Base-by-base conservation (phyloP, 2,113 vertebrate species). In the Gymnogyps californianus region DNA sequence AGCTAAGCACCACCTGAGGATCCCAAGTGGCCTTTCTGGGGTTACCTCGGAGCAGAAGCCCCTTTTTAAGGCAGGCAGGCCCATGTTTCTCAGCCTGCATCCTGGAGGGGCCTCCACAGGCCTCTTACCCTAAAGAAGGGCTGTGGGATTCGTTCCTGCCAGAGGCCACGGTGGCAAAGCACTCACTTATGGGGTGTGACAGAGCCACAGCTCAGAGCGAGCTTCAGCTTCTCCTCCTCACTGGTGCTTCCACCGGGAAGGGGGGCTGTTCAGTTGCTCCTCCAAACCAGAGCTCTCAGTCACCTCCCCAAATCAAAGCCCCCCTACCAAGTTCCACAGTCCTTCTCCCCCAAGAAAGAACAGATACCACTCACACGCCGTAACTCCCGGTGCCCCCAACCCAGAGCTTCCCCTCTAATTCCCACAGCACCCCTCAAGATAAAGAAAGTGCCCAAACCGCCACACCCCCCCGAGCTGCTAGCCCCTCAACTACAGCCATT, bases 141-240 rank as follows among this genome's bases (percentile, higher is more conserved):
- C 58, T 12, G 29, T 3, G 10, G 36, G 40, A 40, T 31, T 17
- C 0, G 1, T 54, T 38, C 11, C 65, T 25, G 59, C 34, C 25
- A 2, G 24, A 44, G 11, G 22, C 20, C 28, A 38, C n/a, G 0
- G 0, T 16, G n/a, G 18, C 32, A 26, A 46, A 49, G 24, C 1
- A 0, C 36, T 36, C 25, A 1, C 13, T 82, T 7, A 42, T 0
- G 8, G 38, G 40, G 25, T 16, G 38, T 0, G 4, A 31, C 22
- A 34, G 31, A 58, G n/a, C 49, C 57, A 7, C 74, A n/a, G 66
- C 44, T 59, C 20, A 3, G 16, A 13, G 24, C 2, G 9, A 11
- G 51, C 13, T 67, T 34, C 64, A 40, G 58, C 25, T 28, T 16
- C 55, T 22, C 40, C 38, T 51, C 36, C 34, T 16, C 46, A 9